Base-by-base conservation (phyloP, 2,888 invertebrate species). In the Trichacis sp. region DNA sequence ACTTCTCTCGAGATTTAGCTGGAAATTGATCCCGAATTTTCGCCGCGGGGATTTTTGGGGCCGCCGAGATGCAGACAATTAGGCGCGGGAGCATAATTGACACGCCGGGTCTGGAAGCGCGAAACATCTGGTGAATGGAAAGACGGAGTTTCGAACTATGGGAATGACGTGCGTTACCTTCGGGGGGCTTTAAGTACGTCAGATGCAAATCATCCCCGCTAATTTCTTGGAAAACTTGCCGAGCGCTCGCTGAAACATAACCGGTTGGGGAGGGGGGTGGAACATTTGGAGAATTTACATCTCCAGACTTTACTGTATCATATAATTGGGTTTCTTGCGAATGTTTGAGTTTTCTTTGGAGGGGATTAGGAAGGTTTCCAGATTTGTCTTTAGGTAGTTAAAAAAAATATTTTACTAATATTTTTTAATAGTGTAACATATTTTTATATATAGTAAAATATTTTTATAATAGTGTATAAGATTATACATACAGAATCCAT, bases 121-220 rank as follows among this genome's bases (percentile, higher is more conserved):
- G 76, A 79, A 76, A 78, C 79, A 79, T 75, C 77, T 70, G 75
- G 72, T 66, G 63, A 64, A 70, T 72, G 72, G 71, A 71, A 69
- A 71, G 61, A 74, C 55, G 71, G 68, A 78, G 76, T 76, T 77
- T 48, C 71, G 60, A 79, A 79, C 77, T 77, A 77, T 79, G 79
- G 74, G 75, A 75, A 76, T 72, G 77, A 80, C 78, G 80, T 77
- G 73, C 77, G 74, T 72, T 70, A 74, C 77, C 79, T 72, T 70
- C 74, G 74, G 77, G 75, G 75, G 75, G 47, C 53, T 55, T 62
- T 54, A 53, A 50, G 57, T 71, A 78, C 79, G 83, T 82, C 81
- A 78, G 79, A 83, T 83, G 82, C 82, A 81, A 83, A 83, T 83
- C 78, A 77, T 74, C 76, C 73, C 69, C 72, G 74, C 78, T 80